Evolutionary conservation across 2,113 vertebrate species (phyloP).

Genomic region (Xenopus borealis): DNA sequence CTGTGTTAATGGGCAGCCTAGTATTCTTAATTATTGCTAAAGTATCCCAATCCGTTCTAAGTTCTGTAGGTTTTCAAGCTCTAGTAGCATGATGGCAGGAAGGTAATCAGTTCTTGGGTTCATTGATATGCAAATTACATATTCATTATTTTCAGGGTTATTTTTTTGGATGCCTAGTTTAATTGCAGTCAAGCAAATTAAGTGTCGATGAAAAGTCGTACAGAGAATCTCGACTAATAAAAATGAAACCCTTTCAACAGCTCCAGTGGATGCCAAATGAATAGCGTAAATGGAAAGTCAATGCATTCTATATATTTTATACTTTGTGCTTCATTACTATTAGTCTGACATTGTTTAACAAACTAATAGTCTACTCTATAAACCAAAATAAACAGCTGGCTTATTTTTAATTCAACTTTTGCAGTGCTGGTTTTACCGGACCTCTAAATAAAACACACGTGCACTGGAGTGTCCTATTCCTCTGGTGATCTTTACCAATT

Average conservation of each 20-base stretch:
- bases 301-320: slow-evolving; percentile 16
- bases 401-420: too few relatives aligned
- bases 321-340: slow-evolving; percentile 7
- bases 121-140: slow-evolving; percentile 35
- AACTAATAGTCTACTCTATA: neutral
- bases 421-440: too few relatives aligned
- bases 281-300: slow-evolving; percentile 23
- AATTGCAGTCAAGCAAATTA: slow-evolving; percentile 30
- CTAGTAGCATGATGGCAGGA: too few relatives aligned
- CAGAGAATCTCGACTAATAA: slow-evolving; percentile 15
- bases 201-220: slow-evolving; percentile 29
- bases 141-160: neutral
- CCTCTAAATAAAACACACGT: too few relatives aligned
- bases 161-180: slow-evolving; percentile 15
- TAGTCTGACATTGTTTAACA: slow-evolving; percentile 23
- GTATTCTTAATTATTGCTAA: too few relatives aligned
- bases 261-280: slow-evolving; percentile 33
- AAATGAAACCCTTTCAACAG: slow-evolving; percentile 22
- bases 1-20: too few relatives aligned
- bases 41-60: too few relatives aligned
- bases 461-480: too few relatives aligned
- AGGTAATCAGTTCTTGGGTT: slow-evolving; percentile 18
- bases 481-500: too few relatives aligned
- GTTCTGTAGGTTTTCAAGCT: too few relatives aligned
- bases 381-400: too few relatives aligned